Base-by-base conservation (phyloP, 1,140 invertebrate genomes). In the Hestina assimilis region DNA sequence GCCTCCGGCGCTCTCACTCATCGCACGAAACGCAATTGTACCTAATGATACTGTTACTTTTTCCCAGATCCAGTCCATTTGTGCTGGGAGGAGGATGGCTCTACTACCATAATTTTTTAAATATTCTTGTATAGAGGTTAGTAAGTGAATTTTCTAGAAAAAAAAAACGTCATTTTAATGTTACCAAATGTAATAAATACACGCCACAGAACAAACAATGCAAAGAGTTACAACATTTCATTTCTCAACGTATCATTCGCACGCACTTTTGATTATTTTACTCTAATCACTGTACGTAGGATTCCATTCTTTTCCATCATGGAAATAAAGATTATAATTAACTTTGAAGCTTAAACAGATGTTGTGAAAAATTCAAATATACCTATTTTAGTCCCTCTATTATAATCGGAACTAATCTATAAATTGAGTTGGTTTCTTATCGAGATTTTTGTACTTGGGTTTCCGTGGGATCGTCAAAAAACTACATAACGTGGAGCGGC, bases 161-260 rank as follows among this genome's bases (percentile, higher is more conserved):
- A 12, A 31, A 31, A 31, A 11, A 5, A 1, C 28, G 5, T 31
- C 12, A 46, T 28, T 35, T 19, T 23, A 21, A 17, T 48, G 17
- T 48, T 21, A 35, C 4, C 31, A 35, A 31, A 48, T 14, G 20
- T 12, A 31, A 48, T 33, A 26, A 17, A 47, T 21, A 47, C 46
- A 43, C 14, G 12, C 9, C 8, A 35, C 29, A 35, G 17, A 19
- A 20, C n/a, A 59, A 9, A 46, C 33, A 58, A 43, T 24, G 40
- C 40, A 52, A 52, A 38, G 26, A 40, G 11, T 52, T 59, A 21
- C 57, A 31, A 40, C 33, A 59, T 43, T 43, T 17, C 7, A 51
- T 59, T 59, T 52, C 57, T 31, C 24, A 59, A 59, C 23, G 7
- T 12, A 46, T 40, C 15, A n/a, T 59, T 59, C 48, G 41, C 48